Percentiles rank a stretch among this genome's conserved stretches.
These are phyloP conservation scores for Mesocricetus auratus DNA, from an alignment of 2,113 vertebrate genomes.

Conservation along the genomic window DNA sequence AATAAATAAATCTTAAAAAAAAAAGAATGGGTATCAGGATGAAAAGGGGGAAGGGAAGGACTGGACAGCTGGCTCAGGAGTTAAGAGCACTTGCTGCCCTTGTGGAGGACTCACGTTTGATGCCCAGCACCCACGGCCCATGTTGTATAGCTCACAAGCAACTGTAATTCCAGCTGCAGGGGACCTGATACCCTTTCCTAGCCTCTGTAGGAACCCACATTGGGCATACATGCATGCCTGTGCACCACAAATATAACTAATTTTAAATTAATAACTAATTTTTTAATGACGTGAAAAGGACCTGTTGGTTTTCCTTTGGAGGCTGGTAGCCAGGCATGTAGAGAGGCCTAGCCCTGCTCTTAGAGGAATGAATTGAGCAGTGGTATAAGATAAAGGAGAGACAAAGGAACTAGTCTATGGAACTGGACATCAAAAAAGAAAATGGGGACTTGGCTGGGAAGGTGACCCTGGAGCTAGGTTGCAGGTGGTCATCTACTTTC, in stretches of 20 bases:
- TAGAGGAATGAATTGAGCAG: not conserved
- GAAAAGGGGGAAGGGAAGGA: no score
- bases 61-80: not conserved
- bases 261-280: not conserved
- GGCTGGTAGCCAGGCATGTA: not conserved
- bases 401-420: not conserved
- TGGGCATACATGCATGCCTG: no score
- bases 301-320: not conserved
- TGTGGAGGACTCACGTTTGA: not conserved
- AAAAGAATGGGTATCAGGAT: no score
- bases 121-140: not conserved
- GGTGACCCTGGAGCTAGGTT: no score
- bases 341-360: not conserved
- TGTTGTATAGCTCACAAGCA: not conserved
- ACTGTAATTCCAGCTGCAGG: not conserved
- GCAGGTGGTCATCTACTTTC: no score
- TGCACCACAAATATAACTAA: not conserved
- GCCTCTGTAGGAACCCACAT: not conserved
- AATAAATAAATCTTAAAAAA: no score
- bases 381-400: not conserved
- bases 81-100: not conserved
- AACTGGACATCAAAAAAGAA: not conserved
- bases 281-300: not conserved
- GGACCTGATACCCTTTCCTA: not conserved
- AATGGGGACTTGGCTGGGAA: not conserved